These are phyloP conservation scores for Daubentonia madagascariensis DNA, from an alignment of 2,113 vertebrate genomes.

Conservation along the genomic window DNA sequence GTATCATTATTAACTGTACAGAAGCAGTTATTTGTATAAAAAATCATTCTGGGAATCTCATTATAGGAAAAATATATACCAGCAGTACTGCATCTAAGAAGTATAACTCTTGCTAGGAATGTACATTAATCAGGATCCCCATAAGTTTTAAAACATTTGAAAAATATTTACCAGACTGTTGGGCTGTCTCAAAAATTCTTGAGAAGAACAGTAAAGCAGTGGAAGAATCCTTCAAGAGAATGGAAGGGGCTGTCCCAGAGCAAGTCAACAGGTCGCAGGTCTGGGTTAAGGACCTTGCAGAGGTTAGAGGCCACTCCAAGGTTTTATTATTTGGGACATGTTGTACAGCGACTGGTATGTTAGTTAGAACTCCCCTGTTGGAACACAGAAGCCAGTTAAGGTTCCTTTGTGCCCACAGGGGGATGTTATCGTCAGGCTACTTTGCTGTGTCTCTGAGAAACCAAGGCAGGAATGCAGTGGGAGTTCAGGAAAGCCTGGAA, in stretches of 20 bases:
- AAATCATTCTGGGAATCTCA: conserved; percentile 44
- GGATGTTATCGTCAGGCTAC: background rate
- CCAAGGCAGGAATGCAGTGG: background rate
- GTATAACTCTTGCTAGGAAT: conserved; percentile 51
- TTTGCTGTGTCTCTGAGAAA: background rate
- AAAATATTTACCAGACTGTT: conserved; percentile 30
- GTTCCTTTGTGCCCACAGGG: accelerated
- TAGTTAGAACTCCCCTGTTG: background rate
- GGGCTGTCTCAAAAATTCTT: background rate
- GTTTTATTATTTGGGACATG: background rate
- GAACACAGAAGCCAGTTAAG: background rate
- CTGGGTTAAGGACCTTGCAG: accelerated
- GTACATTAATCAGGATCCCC: conserved; percentile 55
- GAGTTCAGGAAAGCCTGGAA: background rate
- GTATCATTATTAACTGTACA: conserved; percentile 54
- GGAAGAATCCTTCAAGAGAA: background rate
- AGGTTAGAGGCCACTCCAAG: accelerated
- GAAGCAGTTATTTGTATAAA: conserved; percentile 51
- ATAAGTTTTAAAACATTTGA: conserved; percentile 34
- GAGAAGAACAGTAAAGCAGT: background rate
- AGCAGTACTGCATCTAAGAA: background rate
- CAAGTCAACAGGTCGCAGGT: accelerated
- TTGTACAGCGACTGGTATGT: background rate
- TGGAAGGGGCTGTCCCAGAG: too few relatives aligned
- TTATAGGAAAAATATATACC: conserved; percentile 46